Conservation (phyloP, 1,140 invertebrate genomes). For the Drosophila pectinifera region DNA sequence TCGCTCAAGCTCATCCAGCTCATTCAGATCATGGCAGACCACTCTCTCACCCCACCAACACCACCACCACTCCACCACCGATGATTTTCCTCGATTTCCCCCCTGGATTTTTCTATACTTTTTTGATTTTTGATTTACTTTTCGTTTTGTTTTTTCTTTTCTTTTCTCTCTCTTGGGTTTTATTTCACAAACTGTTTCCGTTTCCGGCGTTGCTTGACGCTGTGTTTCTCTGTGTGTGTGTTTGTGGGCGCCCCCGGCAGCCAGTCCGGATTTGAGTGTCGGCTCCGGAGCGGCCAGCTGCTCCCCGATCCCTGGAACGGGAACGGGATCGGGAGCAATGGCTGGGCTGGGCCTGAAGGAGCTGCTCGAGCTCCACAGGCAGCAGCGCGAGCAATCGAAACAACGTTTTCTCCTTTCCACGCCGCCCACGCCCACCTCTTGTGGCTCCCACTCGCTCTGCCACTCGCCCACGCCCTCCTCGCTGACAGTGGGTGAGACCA, state of each 20-base stretch:
- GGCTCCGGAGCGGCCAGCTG: conserved; percentile 23
- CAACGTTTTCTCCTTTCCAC: conserved; percentile 84
- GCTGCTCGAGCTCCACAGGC: conserved; percentile 77
- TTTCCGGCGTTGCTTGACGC: conserved; percentile 59
- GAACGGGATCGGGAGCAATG: conserved; percentile 32
- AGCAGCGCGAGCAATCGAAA: conserved; percentile 81
- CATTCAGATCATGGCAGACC: conserved; percentile 50
- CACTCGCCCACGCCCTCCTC: conserved; percentile 68
- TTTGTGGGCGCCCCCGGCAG: conserved; percentile 49
- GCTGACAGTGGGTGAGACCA: conserved; percentile 45
- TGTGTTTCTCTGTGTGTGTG: conserved; percentile 36
- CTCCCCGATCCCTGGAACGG: conserved; percentile 29
- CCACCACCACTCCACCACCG: conserved; percentile 18
- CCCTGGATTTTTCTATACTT: conserved; percentile 16
- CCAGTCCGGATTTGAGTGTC: conserved; percentile 69
- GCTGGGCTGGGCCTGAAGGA: conserved; percentile 67
- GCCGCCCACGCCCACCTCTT: conserved; percentile 74
- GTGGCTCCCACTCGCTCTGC: conserved; percentile 70
- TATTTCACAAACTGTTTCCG: conserved; percentile 47
- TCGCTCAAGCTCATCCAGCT: conserved; percentile 44
- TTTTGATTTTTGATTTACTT: conserved; percentile 52
- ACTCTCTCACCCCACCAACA: conserved; percentile 18
- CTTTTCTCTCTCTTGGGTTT: conserved; percentile 54
- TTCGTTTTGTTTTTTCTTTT: conserved; percentile 38
- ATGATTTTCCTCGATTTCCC: conserved; percentile 24